Conservation (phyloP, 2,797 vertebrate species). For the Anas acuta region DNA sequence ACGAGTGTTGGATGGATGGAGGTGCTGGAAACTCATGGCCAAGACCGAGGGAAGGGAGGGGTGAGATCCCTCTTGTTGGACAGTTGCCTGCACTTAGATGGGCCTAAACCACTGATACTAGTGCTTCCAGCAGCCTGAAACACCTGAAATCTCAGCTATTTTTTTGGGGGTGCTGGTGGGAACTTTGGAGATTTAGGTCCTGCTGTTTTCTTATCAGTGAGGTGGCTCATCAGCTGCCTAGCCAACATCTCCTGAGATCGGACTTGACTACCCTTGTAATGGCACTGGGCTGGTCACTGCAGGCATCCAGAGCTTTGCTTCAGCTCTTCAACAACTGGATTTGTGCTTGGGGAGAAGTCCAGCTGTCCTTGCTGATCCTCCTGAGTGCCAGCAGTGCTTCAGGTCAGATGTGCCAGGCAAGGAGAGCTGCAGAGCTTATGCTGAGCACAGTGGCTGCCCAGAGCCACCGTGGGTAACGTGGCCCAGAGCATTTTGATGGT, state of each 20-base stretch:
- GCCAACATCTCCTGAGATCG: neutral
- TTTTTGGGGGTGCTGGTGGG: neutral
- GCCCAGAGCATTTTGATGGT: slow-evolving; percentile 1
- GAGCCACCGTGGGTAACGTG: neutral
- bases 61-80: neutral
- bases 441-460: neutral
- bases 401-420: neutral
- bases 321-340: neutral
- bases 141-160: neutral
- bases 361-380: neutral
- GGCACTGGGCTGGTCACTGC: neutral
- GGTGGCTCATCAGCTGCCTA: neutral
- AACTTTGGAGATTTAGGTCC: neutral
- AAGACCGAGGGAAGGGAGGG: neutral
- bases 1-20: neutral
- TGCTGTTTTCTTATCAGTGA: neutral
- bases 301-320: neutral
- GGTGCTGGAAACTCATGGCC: neutral
- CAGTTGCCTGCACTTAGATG: neutral
- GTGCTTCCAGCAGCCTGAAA: neutral
- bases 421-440: neutral
- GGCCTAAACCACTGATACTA: neutral
- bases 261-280: neutral
- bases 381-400: neutral
- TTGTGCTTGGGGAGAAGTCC: neutral